Evolutionary conservation across 1,140 invertebrate genomes (phyloP).

Genomic region (Drosophila parvula): DNA sequence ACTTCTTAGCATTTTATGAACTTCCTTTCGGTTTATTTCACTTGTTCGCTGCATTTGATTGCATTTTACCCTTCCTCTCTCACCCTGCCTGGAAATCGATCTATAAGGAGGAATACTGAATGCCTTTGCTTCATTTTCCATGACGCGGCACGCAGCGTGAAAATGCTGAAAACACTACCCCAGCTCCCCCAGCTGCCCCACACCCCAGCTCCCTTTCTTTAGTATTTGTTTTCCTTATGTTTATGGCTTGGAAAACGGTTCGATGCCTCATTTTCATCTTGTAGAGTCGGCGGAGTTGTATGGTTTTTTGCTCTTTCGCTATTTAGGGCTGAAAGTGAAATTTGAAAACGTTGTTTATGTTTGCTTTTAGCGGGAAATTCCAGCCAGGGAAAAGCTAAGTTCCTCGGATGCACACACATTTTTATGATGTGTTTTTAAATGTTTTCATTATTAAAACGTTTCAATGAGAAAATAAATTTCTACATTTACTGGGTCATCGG

Average conservation of each 20-base stretch:
- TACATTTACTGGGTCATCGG: slow-evolving; percentile 67
- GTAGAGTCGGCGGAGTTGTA: slow-evolving; percentile 34
- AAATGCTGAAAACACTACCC: slow-evolving; percentile 47
- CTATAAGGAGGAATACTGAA: slow-evolving; percentile 4
- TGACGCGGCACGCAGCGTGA: slow-evolving; percentile 41
- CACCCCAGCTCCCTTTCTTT: neutral
- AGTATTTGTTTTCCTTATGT: slow-evolving; percentile 56
- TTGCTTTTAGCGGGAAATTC: slow-evolving; percentile 58
- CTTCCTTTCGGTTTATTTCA: slow-evolving; percentile 57
- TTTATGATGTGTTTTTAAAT: slow-evolving; percentile 81
- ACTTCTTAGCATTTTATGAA: slow-evolving; percentile 39
- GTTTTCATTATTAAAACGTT: slow-evolving; percentile 72
- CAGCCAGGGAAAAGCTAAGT: neutral
- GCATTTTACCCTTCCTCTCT: slow-evolving; percentile 12
- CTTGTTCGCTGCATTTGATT: slow-evolving; percentile 23
- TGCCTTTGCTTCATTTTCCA: slow-evolving; percentile 32
- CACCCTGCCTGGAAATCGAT: slow-evolving; percentile 14
- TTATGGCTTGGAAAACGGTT: slow-evolving; percentile 65
- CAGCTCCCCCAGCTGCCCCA: slow-evolving; percentile 19
- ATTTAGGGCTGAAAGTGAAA: slow-evolving; percentile 47
- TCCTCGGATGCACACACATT: slow-evolving; percentile 21
- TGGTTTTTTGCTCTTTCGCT: slow-evolving; percentile 44
- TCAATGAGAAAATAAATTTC: slow-evolving; percentile 74
- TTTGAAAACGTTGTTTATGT: slow-evolving; percentile 72
- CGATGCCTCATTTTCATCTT: slow-evolving; percentile 58